phyloP scores from a whole-genome alignment of 1,140 invertebrate genomes.

The Glossosoma conforme region DNA sequence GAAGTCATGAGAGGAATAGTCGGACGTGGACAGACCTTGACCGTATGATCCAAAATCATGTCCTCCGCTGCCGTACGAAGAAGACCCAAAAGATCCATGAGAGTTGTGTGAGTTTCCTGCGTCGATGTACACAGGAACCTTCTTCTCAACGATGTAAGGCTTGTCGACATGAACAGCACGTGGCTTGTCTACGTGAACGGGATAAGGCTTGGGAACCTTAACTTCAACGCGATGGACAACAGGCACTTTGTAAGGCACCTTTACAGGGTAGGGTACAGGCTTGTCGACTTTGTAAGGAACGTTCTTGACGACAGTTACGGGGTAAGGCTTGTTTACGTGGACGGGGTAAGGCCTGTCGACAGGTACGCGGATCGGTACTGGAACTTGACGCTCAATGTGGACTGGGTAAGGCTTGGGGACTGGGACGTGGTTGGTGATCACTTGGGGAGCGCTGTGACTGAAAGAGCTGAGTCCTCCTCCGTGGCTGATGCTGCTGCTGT shows the following conservation, averaged over 20 bases:
- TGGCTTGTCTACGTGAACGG: constrained; percentile 36
- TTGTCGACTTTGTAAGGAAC: constrained; percentile 38
- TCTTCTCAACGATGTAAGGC: constrained; percentile 49
- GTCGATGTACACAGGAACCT: constrained; percentile 35
- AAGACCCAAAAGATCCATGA: background rate
- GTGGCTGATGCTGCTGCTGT: background rate
- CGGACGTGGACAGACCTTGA: background rate
- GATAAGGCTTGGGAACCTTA: constrained; percentile 33
- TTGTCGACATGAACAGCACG: constrained; percentile 45
- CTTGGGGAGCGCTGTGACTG: constrained; percentile 2
- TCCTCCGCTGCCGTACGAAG: constrained; percentile 3
- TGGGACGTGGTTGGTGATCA: constrained; percentile 35
- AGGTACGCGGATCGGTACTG: constrained; percentile 34
- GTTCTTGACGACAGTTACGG: constrained; percentile 44
- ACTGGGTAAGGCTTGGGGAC: constrained; percentile 40
- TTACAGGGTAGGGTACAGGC: constrained; percentile 38
- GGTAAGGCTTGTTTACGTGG: constrained; percentile 35
- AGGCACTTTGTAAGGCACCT: constrained; percentile 38
- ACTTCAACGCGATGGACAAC: constrained; percentile 34
- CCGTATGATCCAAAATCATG: background rate
- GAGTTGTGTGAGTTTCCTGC: background rate
- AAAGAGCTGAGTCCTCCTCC: constrained; percentile 5
- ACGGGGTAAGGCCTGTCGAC: constrained; percentile 36
- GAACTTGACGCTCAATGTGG: constrained; percentile 36
- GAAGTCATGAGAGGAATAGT: constrained; percentile 1